phyloP scores from a whole-genome alignment of 1,140 invertebrate species.

The Tribolium madens region DNA sequence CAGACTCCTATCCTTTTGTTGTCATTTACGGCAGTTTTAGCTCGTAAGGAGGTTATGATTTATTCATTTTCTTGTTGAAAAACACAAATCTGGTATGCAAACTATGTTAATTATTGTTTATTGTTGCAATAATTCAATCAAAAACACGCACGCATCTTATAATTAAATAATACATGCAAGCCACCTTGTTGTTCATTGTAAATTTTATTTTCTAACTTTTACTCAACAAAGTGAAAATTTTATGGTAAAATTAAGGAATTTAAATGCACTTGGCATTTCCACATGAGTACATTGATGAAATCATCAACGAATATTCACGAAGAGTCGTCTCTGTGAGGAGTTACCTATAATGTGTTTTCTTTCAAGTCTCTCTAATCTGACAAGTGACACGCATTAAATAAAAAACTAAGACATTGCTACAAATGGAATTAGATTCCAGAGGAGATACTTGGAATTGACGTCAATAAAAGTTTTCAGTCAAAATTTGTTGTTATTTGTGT shows the following conservation, averaged over 20 bases:
- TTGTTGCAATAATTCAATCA: neutral
- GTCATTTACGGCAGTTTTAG: too few relatives aligned
- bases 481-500: neutral
- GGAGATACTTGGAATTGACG: neutral
- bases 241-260: neutral
- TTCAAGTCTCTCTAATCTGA: neutral
- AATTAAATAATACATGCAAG: slow-evolving; percentile 24
- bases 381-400: neutral
- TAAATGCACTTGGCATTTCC: neutral
- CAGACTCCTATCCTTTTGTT: neutral
- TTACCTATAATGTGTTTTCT: neutral
- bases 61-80: neutral
- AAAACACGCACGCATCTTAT: neutral
- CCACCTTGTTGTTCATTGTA: neutral
- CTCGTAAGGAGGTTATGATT: neutral
- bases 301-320: neutral
- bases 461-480: neutral
- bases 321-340: neutral
- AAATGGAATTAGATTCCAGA: neutral
- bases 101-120: slow-evolving; percentile 7
- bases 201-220: neutral
- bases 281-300: slow-evolving; percentile 9
- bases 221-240: slow-evolving; percentile 1
- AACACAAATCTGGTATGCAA: neutral
- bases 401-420: neutral